A percentile compares a stretch with the other conserved stretches of the same genome.
Evolutionary conservation across 1,140 invertebrate species (phyloP).

Genomic region (Rhynchophorus ferrugineus): DNA sequence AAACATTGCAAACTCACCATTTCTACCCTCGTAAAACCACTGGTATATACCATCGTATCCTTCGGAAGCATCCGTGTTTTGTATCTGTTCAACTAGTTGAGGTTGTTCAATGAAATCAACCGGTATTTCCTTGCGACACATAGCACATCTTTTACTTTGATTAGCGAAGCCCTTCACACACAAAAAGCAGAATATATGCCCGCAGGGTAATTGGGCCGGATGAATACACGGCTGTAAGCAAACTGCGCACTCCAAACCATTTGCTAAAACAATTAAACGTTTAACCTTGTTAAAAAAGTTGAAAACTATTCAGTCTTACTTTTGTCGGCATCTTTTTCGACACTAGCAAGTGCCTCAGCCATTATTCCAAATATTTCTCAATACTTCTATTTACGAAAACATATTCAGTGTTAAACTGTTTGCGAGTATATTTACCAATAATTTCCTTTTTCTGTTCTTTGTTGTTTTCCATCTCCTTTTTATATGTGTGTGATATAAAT

Average conservation of each 20-base stretch:
- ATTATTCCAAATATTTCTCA: no score
- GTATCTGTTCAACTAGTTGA: slow-evolving; percentile 55
- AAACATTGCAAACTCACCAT: slow-evolving; percentile 54
- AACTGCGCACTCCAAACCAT: slow-evolving; percentile 73
- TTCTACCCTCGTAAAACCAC: slow-evolving; percentile 93
- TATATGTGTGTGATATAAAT: no score
- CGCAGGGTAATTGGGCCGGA: slow-evolving; percentile 81
- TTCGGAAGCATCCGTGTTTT: slow-evolving; percentile 43
- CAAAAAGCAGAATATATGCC: slow-evolving; percentile 93
- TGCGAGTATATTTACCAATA: no score
- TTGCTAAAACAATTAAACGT: no score
- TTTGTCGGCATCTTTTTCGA: background rate
- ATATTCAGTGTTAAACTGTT: no score
- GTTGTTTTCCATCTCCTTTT: no score
- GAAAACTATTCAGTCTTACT: background rate
- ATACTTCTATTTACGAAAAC: no score
- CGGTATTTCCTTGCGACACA: slow-evolving; percentile 78
- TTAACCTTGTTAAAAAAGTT: background rate
- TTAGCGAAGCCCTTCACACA: slow-evolving; percentile 91
- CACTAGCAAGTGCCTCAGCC: background rate
- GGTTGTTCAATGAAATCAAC: slow-evolving; percentile 79
- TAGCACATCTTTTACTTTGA: slow-evolving; percentile 76
- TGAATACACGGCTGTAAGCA: slow-evolving; percentile 85
- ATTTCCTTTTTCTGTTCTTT: no score
- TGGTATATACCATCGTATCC: slow-evolving; percentile 67